These are phyloP conservation scores for Podocnemis expansa DNA, from an alignment of 2,113 vertebrate species.

Conservation along the genomic window DNA sequence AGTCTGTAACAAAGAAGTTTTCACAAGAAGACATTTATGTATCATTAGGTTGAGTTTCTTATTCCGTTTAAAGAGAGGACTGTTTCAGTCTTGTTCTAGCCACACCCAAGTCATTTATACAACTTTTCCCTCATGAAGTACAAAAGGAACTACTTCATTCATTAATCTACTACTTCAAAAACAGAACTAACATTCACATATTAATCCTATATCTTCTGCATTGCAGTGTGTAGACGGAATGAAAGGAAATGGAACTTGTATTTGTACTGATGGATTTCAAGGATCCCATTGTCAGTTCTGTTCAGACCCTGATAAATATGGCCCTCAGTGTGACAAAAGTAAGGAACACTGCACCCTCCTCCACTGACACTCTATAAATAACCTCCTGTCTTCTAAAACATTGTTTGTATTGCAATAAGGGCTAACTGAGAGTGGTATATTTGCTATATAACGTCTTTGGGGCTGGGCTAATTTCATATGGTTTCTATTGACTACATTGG, in stretches of 20 bases:
- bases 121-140: neutral
- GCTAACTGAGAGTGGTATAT: neutral
- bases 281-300: constrained; percentile 91
- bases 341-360: constrained; percentile 19
- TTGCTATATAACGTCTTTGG: neutral
- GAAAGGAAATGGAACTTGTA: constrained; percentile 85
- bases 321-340: constrained; percentile 87
- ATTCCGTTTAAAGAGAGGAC: neutral
- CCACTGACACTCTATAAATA: neutral
- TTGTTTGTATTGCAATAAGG: neutral
- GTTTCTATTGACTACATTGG: neutral
- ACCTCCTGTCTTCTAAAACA: neutral
- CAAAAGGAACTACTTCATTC: neutral
- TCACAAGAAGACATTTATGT: neutral
- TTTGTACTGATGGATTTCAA: constrained; percentile 82
- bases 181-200: neutral
- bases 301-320: constrained; percentile 78
- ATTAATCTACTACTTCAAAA: neutral
- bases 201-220: neutral
- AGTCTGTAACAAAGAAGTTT: neutral
- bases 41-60: neutral
- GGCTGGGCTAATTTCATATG: neutral
- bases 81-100: neutral
- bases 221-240: constrained; percentile 85
- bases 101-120: neutral